Conservation (phyloP, 2,797 vertebrate species). For the Propithecus perrieri region DNA sequence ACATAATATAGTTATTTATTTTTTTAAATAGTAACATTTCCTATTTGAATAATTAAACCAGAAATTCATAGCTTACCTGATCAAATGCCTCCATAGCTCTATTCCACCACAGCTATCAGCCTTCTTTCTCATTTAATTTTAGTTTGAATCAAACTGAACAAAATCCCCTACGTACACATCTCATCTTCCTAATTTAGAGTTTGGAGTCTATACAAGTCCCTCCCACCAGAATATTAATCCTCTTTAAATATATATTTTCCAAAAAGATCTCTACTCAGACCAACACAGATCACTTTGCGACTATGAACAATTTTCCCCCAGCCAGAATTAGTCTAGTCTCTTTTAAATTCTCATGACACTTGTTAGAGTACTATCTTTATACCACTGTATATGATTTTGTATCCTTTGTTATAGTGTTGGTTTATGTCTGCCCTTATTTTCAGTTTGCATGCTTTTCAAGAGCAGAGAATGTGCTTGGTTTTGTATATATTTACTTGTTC, state of each 20-base stretch:
- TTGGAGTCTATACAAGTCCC: not conserved
- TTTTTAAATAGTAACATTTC: not conserved
- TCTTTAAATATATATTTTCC: not conserved
- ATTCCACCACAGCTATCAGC: not conserved
- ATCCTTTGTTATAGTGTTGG: not conserved
- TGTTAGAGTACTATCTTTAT: not conserved
- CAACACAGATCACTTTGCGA: not conserved
- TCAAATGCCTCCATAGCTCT: not conserved
- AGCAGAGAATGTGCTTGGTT: not conserved
- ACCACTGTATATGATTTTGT: not conserved
- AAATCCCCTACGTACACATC: not conserved
- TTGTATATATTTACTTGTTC: not conserved
- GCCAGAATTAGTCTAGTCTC: not conserved
- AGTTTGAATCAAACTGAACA: not conserved
- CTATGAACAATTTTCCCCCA: not conserved
- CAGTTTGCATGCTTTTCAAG: not conserved
- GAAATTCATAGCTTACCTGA: not conserved
- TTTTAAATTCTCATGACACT: not conserved
- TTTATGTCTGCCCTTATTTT: not conserved
- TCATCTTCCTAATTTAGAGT: constrained; percentile 13
- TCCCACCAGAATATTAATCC: not conserved
- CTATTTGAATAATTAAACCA: not conserved
- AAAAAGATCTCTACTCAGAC: not conserved
- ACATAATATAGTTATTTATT: not conserved
- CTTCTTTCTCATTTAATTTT: not conserved